Conservation (phyloP, 1,140 invertebrate genomes). For the Aphaenogaster floridana region DNA sequence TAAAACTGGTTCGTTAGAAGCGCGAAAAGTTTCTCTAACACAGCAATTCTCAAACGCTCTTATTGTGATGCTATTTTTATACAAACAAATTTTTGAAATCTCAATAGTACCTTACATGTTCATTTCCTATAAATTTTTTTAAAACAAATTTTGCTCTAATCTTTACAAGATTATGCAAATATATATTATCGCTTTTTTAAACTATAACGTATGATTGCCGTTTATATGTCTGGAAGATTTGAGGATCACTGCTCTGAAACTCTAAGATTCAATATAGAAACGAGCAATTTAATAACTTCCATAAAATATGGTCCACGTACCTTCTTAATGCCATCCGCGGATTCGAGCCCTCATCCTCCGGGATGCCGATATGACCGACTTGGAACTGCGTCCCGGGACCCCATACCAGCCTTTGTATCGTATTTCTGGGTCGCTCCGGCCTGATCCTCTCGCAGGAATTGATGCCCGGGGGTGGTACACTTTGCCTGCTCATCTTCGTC, state of each 20-base stretch:
- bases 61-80: not conserved
- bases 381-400: constrained; percentile 77
- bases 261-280: not conserved
- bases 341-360: constrained; percentile 90
- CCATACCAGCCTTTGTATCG: constrained; percentile 81
- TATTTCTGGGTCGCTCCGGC: constrained; percentile 81
- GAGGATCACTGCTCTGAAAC: not conserved
- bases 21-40: not conserved
- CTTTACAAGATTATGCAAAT: not conserved
- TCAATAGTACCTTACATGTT: not conserved
- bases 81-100: not conserved
- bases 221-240: not conserved
- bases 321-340: constrained; percentile 91
- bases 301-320: constrained; percentile 55
- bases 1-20: constrained; percentile 17
- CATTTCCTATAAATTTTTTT: not conserved
- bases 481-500: constrained; percentile 78
- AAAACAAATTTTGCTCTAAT: not conserved
- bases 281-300: constrained; percentile 8
- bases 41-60: not conserved
- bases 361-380: constrained; percentile 86
- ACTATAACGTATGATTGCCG: not conserved
- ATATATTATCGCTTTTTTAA: not conserved
- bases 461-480: constrained; percentile 60
- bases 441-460: constrained; percentile 84